Evolutionary conservation across 2,797 vertebrate species (phyloP).

Genomic region (Tragopan temminckii): DNA sequence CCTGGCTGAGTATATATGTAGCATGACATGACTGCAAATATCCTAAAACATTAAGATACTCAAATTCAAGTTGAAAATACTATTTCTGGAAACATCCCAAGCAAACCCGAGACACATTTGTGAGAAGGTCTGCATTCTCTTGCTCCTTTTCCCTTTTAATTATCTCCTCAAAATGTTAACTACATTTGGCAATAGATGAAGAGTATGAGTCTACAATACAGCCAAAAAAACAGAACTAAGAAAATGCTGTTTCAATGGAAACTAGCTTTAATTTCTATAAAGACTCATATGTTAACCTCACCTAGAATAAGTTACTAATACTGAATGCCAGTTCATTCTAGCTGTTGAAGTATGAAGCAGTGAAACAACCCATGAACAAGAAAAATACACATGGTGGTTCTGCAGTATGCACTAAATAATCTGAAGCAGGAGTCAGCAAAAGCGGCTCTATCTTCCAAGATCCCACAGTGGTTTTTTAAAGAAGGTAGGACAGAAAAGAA

Average conservation of each 20-base stretch:
- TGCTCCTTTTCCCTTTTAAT: neutral
- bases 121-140: neutral
- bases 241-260: constrained; percentile 56
- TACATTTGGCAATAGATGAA: neutral
- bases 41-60: neutral
- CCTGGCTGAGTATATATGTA: neutral
- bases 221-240: constrained; percentile 31
- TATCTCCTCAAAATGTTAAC: neutral
- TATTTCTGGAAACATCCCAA: neutral
- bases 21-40: neutral
- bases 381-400: constrained; percentile 88
- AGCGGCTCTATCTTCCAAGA: constrained; percentile 83
- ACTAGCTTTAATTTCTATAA: constrained; percentile 47
- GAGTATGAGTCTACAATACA: neutral
- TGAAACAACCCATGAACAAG: constrained; percentile 88
- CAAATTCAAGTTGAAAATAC: neutral
- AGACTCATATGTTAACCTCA: constrained; percentile 63
- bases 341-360: constrained; percentile 87
- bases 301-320: constrained; percentile 78
- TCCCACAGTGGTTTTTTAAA: constrained; percentile 41
- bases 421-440: constrained; percentile 83
- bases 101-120: neutral
- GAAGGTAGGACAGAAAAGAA: constrained; percentile 24
- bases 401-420: constrained; percentile 86
- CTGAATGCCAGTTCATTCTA: constrained; percentile 85